These are phyloP conservation scores for Pelvicachromis taeniatus DNA, from an alignment of 2,113 vertebrate species.

Conservation along the genomic window DNA sequence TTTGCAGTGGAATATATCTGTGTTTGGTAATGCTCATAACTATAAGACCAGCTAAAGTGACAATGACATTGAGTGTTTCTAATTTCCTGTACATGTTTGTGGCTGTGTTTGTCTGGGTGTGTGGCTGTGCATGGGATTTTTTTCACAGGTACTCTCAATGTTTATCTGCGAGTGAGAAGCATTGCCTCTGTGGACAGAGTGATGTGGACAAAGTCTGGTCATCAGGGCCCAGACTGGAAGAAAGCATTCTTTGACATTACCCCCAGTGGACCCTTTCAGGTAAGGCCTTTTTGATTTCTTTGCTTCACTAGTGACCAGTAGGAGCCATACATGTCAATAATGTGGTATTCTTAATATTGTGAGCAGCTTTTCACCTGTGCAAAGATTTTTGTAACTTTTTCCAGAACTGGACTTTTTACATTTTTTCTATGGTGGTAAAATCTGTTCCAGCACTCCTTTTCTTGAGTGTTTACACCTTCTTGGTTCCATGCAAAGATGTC, in stretches of 20 bases:
- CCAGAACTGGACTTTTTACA: too few relatives aligned
- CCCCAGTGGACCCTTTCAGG: constrained; percentile 92
- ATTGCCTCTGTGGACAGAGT: constrained; percentile 82
- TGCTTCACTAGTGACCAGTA: background rate
- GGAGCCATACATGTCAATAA: background rate
- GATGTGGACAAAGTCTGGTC: constrained; percentile 85
- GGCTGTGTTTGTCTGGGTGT: background rate
- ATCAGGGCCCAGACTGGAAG: constrained; percentile 87
- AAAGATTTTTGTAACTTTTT: too few relatives aligned
- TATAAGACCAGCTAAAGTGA: background rate
- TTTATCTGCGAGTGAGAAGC: constrained; percentile 84
- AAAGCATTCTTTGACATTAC: constrained; percentile 86
- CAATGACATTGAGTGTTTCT: background rate
- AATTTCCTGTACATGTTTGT: background rate
- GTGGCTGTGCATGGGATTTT: background rate
- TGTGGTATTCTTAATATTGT: background rate
- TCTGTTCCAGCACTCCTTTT: too few relatives aligned
- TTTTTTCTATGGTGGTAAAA: too few relatives aligned
- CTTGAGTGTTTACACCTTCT: too few relatives aligned
- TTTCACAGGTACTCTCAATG: constrained; percentile 86
- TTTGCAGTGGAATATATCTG: background rate
- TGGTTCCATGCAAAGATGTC: background rate
- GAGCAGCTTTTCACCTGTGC: background rate
- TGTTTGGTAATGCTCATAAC: background rate
- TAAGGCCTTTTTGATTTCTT: constrained; percentile 40